A percentile compares a stretch with the other conserved stretches of the same genome.
These are phyloP conservation scores for Sorex fumeus DNA, from an alignment of 2,113 vertebrate species.

Conservation along the genomic window DNA sequence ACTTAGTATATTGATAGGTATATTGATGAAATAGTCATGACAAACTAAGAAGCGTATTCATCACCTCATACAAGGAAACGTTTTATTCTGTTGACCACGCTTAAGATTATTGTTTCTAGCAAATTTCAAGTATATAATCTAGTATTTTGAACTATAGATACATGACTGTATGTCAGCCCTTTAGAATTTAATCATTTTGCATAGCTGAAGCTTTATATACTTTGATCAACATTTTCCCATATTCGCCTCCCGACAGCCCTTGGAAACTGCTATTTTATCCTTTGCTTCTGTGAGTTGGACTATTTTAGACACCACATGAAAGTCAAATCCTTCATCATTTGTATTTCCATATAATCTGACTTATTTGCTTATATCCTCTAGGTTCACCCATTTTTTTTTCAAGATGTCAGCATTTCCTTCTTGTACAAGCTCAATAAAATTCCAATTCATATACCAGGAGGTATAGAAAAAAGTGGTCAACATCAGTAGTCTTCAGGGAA, in stretches of 20 bases:
- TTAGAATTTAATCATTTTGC: not conserved
- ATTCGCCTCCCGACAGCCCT: not conserved
- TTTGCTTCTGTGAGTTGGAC: not conserved
- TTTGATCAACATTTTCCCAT: not conserved
- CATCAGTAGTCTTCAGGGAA: not conserved
- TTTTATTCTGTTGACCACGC: not conserved
- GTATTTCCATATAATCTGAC: not conserved
- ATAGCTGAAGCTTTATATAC: not conserved
- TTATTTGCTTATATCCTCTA: constrained; percentile 32
- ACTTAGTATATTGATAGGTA: not conserved
- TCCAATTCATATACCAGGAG: not conserved
- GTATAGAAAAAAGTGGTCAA: not conserved
- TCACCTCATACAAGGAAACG: not conserved
- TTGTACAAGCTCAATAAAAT: constrained; percentile 9
- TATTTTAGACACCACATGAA: not conserved
- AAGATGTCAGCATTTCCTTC: constrained; percentile 26
- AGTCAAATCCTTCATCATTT: not conserved
- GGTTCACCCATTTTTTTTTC: not conserved
- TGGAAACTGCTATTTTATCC: not conserved
- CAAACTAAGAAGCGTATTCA: not conserved
- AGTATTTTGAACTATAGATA: not conserved
- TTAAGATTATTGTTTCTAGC: not conserved
- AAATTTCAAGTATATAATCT: not conserved
- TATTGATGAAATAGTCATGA: not conserved
- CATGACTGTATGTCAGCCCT: not conserved